Evolutionary conservation across 2,888 invertebrate genomes (phyloP), one percentile per base, ranked within the genome.

Genomic region (Panopea generosa): DNA sequence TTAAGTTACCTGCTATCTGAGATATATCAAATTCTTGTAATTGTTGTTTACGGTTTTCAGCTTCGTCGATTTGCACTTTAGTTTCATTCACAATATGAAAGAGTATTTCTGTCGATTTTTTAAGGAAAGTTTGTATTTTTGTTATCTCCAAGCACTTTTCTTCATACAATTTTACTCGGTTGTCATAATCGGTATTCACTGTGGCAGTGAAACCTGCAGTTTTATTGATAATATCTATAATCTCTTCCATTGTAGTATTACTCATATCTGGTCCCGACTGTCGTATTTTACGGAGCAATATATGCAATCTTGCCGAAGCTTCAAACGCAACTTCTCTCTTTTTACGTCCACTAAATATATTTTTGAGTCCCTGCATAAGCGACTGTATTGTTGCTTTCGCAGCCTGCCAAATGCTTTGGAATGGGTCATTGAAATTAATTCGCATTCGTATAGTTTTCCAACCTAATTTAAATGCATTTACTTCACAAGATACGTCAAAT

Each of bases 401-500:
- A 2, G 77, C 72, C 29, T 73, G 63, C 77, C 77, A 77, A 2
- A 77, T 50, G 47, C 60, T 65, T 49, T 73, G 68, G 14, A 72
- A 29, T 18, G 65, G 38, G 38, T 72, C 65, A 55, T 61, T 77
- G 24, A 77, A 72, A 45, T 77, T 69, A 16, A 77, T 73, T 24
- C 56, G 56, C 11, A 77, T 18, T 56, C 60, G 26, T 40, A 77
- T 47, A 6, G 18, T 65, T 45, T 18, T 77, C 77, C 77, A 77
- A 27, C 77, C 77, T 26, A 73, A 38, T 27, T 27, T 57, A 52
- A 77, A 77, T 3, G 67, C 72, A 43, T 82, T 72, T 2, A 82
- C 70, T 24, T 82, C 82, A 67, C 82, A 82, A 11, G 49, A 61
- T 9, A 82, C 73, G 40, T 72, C 77, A 61, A 77, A 69, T 2